Base-by-base conservation (phyloP, 1,140 invertebrate genomes). In the honey bee (Apis mellifera) region DNA sequence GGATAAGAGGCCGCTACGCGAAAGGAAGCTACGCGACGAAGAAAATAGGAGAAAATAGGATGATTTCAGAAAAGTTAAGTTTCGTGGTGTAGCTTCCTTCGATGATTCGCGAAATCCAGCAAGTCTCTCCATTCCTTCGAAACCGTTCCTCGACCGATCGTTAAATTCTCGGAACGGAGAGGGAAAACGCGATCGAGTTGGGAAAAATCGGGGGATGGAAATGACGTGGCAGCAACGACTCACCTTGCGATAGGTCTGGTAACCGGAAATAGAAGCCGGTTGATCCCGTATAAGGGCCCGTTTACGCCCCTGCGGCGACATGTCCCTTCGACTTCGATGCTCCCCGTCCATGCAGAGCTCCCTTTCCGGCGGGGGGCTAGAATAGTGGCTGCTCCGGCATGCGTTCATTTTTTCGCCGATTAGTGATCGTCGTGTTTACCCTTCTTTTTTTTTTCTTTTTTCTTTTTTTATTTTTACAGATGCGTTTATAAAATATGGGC, bases 221-320 rank as follows among this genome's bases (percentile, higher is more conserved):
- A 70, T 65, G 26, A 32, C 50, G 69, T n/a, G n/a, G n/a, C 12
- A 57, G 54, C 60, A 19, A 11, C 32, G 7, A 87, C 85, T 91
- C 88, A 95, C 94, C 91, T 94, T 94, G 84, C 92, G 89, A 76
- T 94, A 94, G 71, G 92, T 87, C 64, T 94, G 93, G 86, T 94
- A 94, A 78, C 92, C 89, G 75, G 94, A 91, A 54, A 94, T 91
- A 72, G 93, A 91, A 68, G 92, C 90, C 5, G 92, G 89, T 52
- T 95, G 95, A 81, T 95, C 95, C 78, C 95, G 94, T 86, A 94
- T 93, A 95, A 97, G 95, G 26, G 96, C 94, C 84, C 96, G 94
- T 91, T 97, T 96, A 81, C 96, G 95, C 86, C 96, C 96, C 86
- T 97, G 96, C 17, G 96, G 96, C 75, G 97, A 97, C 95, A 97